phyloP scores from a whole-genome alignment of 2,888 invertebrate genomes.

The Pandemis cinnamomeana region DNA sequence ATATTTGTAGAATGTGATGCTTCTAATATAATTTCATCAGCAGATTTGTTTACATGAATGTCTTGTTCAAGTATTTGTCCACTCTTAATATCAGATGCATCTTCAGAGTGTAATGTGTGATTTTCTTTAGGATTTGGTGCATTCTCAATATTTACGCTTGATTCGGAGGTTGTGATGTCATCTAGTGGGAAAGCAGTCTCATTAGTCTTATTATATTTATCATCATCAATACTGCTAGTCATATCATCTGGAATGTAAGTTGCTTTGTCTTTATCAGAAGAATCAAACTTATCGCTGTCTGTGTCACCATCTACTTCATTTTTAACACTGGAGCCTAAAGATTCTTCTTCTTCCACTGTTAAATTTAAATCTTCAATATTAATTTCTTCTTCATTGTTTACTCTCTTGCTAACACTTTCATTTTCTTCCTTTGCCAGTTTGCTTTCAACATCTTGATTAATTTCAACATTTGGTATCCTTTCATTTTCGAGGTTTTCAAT shows the following conservation, averaged over 20 bases:
- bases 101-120: conserved; percentile 20
- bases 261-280: conserved; percentile 32
- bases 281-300: conserved; percentile 30
- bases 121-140: conserved; percentile 44
- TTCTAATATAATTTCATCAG: conserved; percentile 1
- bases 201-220: conserved; percentile 6
- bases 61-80: conserved; percentile 1
- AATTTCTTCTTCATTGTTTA: conserved; percentile 51
- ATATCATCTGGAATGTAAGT: conserved; percentile 27
- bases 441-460: not conserved
- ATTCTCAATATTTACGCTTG: conserved; percentile 35
- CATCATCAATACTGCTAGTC: conserved; percentile 13
- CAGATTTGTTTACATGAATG: not conserved
- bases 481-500: conserved; percentile 46
- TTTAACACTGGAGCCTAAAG: conserved; percentile 45
- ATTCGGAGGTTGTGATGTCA: conserved; percentile 9
- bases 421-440: conserved; percentile 13
- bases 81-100: conserved; percentile 12
- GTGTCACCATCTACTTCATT: conserved; percentile 28
- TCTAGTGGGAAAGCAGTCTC: conserved; percentile 16
- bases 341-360: conserved; percentile 59
- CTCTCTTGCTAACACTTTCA: conserved; percentile 14
- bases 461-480: conserved; percentile 54
- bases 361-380: conserved; percentile 72
- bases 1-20: conserved; percentile 17